These are phyloP conservation scores for Centropyge bicolor DNA, from an alignment of 2,797 vertebrate genomes.

Conservation along the genomic window DNA sequence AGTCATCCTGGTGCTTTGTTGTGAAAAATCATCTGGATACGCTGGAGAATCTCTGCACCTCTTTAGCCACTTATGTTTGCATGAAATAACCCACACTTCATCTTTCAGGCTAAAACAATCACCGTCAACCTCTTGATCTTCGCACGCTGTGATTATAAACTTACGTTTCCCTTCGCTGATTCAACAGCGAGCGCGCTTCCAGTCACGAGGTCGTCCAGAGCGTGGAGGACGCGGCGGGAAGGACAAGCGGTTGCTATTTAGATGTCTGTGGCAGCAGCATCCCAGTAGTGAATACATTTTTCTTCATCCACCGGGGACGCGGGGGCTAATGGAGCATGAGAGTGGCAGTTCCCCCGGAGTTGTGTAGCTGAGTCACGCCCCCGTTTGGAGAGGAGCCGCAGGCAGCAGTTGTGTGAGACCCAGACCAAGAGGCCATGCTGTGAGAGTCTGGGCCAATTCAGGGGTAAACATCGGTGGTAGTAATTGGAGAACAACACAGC, in stretches of 20 bases:
- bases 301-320: slow-evolving; percentile 78
- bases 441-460: slow-evolving; percentile 67
- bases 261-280: slow-evolving; percentile 67
- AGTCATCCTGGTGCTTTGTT: slow-evolving; percentile 24
- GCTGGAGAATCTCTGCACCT: slow-evolving; percentile 4
- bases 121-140: slow-evolving; percentile 44
- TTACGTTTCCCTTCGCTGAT: slow-evolving; percentile 49
- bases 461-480: slow-evolving; percentile 75
- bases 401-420: slow-evolving; percentile 63
- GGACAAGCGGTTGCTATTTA: slow-evolving; percentile 70
- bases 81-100: slow-evolving; percentile 12
- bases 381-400: slow-evolving; percentile 68
- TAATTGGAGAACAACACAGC: slow-evolving; percentile 80
- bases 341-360: slow-evolving; percentile 75
- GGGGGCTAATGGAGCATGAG: slow-evolving; percentile 82
- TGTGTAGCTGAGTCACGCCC: slow-evolving; percentile 75
- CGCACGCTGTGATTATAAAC: slow-evolving; percentile 61
- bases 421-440: slow-evolving; percentile 70
- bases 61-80: slow-evolving; percentile 24
- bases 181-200: slow-evolving; percentile 19
- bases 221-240: slow-evolving; percentile 32
- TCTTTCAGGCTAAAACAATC: slow-evolving; percentile 53
- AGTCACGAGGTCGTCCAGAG: slow-evolving; percentile 53
- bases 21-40: slow-evolving; percentile 1
- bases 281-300: slow-evolving; percentile 75